Evolutionary conservation across 1,140 invertebrate species (phyloP), one percentile per base, ranked within the genome.

Genomic region (Drepana arcuata): DNA sequence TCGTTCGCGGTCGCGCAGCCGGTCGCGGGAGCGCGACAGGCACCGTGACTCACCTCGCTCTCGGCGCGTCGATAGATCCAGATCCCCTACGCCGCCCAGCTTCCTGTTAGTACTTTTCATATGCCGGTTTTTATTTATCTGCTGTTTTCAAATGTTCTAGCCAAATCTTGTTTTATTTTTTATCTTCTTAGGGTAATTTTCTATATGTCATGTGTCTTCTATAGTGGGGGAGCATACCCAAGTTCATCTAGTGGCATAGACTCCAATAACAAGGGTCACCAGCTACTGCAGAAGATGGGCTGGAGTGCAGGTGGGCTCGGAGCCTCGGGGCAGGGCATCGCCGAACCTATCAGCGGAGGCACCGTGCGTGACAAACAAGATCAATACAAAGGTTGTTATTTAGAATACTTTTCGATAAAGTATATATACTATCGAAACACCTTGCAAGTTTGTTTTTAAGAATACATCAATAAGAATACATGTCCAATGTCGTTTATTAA

Each of bases 251-350:
- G 53, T 5, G 65, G 68, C 7, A 35, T 84, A n/a, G 81, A 84
- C 41, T 34, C 79, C 0, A 91, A 88, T 15, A 99, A 98, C 79
- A 98, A 97, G 78, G 96, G 97, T 0, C 96, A 98, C 84, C 95
- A 98, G 75, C 88, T 99, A 80, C 83, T 98, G 16, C 93, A 91
- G 68, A 96, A 96, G 84, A 98, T 98, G 95, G 96, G 96, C 6
- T 99, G 96, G 96, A 87, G 87, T 25, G 86, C 93, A 18, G 91
- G 92, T 10, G 97, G 96, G 4, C 84, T 98, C 0, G 96, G 96
- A 11, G 91, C 92, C 0, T 91, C 94, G 23, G 96, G 97, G 41
- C 95, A 98, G 74, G 96, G 96, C 11, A 98, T 98, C 38, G 93
- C 95, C 48, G 91, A 95, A 49, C 96, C 96, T 0, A 96, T 99